Conservation (phyloP, 1,140 invertebrate genomes). For the Ostrea edulis region DNA sequence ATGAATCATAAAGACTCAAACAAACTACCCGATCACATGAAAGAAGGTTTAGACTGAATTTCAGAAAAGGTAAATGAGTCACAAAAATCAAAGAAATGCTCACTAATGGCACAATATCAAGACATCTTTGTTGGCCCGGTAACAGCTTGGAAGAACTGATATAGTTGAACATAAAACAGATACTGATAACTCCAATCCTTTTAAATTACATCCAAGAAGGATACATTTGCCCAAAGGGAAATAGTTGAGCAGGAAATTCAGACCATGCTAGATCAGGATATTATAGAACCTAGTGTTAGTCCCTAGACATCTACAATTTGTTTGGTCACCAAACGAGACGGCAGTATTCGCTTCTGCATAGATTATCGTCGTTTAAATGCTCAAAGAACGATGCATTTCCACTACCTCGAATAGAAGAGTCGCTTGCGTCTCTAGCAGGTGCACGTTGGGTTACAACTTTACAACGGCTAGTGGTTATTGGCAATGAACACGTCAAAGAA, state of each 20-base stretch:
- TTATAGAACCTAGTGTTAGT: constrained; percentile 65
- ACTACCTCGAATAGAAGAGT: neutral
- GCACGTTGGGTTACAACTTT: constrained; percentile 77
- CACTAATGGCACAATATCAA: too few relatives aligned
- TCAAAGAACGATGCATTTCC: constrained; percentile 19
- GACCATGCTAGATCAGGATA: constrained; percentile 55
- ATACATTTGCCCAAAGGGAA: constrained; percentile 49
- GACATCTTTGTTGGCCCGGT: constrained; percentile 22
- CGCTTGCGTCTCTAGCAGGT: constrained; percentile 72
- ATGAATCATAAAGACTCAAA: too few relatives aligned
- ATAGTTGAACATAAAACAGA: constrained; percentile 56
- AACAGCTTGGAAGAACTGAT: constrained; percentile 47
- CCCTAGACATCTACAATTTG: constrained; percentile 68
- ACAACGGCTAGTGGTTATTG: constrained; percentile 80
- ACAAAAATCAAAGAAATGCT: too few relatives aligned
- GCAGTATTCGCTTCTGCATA: constrained; percentile 77
- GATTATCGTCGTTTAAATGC: constrained; percentile 75
- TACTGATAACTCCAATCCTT: constrained; percentile 47
- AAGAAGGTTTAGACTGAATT: too few relatives aligned
- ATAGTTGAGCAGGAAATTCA: constrained; percentile 58
- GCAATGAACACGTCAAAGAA: constrained; percentile 73
- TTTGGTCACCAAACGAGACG: constrained; percentile 81
- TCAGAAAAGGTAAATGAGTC: too few relatives aligned
- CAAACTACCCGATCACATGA: too few relatives aligned
- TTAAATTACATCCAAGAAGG: constrained; percentile 45